Percentiles rank a stretch among this genome's conserved stretches.
phyloP scores from a whole-genome alignment of 2,113 vertebrate genomes.

The Leptobrachium leishanense region DNA sequence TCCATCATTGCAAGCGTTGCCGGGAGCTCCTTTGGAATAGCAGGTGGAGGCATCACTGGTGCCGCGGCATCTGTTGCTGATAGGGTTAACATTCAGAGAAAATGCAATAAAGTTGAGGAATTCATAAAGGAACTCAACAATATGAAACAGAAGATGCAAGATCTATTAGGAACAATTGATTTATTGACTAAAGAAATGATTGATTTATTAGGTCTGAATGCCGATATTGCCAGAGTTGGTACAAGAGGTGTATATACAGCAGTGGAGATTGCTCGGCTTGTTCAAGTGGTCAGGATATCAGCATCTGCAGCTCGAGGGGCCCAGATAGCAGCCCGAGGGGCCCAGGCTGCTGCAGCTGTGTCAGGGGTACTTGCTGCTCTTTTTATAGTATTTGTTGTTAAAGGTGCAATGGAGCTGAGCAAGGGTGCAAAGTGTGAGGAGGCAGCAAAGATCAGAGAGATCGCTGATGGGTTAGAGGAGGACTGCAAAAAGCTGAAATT shows the following conservation, averaged over 20 bases:
- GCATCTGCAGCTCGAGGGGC: constrained; percentile 50
- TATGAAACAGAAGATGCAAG: constrained; percentile 64
- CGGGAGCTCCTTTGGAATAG: constrained; percentile 66
- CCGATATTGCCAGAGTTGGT: background rate
- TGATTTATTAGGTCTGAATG: background rate
- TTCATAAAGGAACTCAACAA: constrained; percentile 65
- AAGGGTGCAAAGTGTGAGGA: no score
- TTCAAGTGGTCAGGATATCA: constrained; percentile 30
- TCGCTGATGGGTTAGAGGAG: no score
- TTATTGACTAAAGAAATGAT: background rate
- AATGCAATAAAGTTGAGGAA: constrained; percentile 70
- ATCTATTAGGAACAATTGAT: constrained; percentile 60
- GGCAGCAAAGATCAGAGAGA: no score
- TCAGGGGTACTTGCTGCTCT: constrained; percentile 70
- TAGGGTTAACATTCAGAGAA: constrained; percentile 65
- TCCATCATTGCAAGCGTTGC: constrained; percentile 57
- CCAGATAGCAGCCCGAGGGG: constrained; percentile 50
- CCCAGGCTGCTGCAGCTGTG: constrained; percentile 62
- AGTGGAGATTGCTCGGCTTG: constrained; percentile 55
- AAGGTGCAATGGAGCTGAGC: no score
- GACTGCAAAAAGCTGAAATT: no score
- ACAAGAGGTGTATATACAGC: background rate
- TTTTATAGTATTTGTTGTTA: constrained; percentile 69
- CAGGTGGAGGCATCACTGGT: constrained; percentile 67
- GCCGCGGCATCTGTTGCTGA: constrained; percentile 70